Conservation (phyloP, 2,797 vertebrate genomes). For the Thamnophis elegans region DNA sequence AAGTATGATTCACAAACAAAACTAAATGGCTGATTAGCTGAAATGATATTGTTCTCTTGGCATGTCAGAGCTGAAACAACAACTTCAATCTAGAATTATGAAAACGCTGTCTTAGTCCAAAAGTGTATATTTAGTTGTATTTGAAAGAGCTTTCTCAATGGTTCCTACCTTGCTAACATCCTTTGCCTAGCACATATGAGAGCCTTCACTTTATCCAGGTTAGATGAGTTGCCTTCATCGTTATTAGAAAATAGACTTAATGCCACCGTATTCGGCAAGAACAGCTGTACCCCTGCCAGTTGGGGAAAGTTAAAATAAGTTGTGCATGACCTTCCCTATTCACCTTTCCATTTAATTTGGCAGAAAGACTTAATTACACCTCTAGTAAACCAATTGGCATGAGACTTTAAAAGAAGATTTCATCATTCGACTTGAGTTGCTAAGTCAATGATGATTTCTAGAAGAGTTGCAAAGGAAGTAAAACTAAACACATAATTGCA, state of each 20-base stretch:
- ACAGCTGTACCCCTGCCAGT: neutral
- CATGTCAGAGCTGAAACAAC: neutral
- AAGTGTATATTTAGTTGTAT: neutral
- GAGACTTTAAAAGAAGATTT: neutral
- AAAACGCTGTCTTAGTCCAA: neutral
- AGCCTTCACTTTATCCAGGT: neutral
- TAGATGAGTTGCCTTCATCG: neutral
- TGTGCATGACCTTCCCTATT: neutral
- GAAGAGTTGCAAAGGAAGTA: neutral
- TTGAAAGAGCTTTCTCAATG: neutral
- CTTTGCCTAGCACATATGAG: neutral
- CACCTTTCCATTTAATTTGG: neutral
- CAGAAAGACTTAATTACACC: neutral
- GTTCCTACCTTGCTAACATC: neutral
- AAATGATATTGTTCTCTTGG: neutral
- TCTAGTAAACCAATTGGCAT: neutral
- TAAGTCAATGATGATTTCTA: neutral
- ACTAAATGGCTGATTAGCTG: neutral
- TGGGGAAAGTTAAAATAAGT: neutral
- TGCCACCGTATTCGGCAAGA: neutral
- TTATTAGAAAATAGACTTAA: neutral
- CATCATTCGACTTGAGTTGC: neutral
- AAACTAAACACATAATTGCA: neutral
- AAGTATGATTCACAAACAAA: neutral
- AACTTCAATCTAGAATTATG: neutral